A percentile compares a stretch with the other conserved stretches of the same genome.
Conservation (phyloP, 2,113 vertebrate species). For the Thomomys bottae region DNA sequence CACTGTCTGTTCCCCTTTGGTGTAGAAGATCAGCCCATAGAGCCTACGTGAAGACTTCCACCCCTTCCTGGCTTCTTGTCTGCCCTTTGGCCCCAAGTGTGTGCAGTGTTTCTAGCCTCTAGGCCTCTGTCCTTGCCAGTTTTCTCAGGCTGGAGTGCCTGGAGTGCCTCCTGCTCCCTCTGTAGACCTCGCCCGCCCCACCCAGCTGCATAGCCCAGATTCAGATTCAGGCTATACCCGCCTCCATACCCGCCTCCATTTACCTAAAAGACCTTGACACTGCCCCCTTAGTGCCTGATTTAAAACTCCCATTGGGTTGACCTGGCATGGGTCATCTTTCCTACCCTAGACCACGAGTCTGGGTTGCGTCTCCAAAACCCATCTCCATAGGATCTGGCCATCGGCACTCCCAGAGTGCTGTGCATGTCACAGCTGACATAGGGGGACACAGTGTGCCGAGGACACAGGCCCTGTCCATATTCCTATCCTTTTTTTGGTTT, state of each 20-base stretch:
- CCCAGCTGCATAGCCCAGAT: neutral
- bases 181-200: neutral
- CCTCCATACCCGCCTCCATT: neutral
- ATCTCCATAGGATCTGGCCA: neutral
- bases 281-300: neutral
- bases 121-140: neutral
- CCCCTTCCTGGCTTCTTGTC: neutral
- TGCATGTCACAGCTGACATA: accelerated
- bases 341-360: neutral
- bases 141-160: neutral
- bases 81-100: neutral
- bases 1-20: too few species aligned
- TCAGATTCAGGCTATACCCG: neutral
- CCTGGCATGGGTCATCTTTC: neutral
- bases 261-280: neutral
- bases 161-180: neutral
- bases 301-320: neutral
- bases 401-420: accelerated
- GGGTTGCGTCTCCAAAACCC: neutral
- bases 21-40: too few species aligned
- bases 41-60: neutral
- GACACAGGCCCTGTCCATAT: accelerated
- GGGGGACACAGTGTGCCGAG: accelerated
- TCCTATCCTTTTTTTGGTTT: accelerated
- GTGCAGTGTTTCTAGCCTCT: neutral